These are phyloP conservation scores for Spialia ferax DNA, from an alignment of 2,888 invertebrate genomes.

Conservation along the genomic window DNA sequence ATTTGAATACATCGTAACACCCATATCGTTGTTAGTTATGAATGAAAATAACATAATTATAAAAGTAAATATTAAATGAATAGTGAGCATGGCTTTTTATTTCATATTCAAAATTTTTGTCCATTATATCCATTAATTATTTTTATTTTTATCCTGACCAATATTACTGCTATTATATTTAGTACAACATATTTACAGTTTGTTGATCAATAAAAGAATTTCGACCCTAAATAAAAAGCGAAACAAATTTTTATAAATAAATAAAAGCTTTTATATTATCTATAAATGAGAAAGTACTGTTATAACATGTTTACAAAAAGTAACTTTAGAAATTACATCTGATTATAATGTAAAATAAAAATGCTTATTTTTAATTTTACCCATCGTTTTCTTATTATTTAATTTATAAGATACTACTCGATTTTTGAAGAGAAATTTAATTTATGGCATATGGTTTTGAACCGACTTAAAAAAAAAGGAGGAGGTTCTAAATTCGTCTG, in stretches of 20 bases:
- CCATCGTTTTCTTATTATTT: slow-evolving; percentile 35
- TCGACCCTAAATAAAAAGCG: slow-evolving; percentile 1
- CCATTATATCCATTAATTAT: slow-evolving; percentile 13
- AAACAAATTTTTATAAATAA: slow-evolving; percentile 11
- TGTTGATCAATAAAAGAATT: not conserved
- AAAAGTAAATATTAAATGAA: slow-evolving; percentile 87
- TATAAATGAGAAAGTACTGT: slow-evolving; percentile 11
- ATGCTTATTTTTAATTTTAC: slow-evolving; percentile 40
- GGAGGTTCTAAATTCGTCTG: no score
- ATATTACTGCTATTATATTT: not conserved
- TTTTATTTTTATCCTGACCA: not conserved
- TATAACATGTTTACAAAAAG: slow-evolving; percentile 37
- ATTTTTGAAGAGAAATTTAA: no score
- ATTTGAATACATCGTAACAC: slow-evolving; percentile 86
- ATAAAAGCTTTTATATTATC: no score
- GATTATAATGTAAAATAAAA: slow-evolving; percentile 39
- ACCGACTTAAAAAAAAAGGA: no score
- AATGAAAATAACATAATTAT: slow-evolving; percentile 87
- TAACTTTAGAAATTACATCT: slow-evolving; percentile 39
- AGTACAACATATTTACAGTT: not conserved
- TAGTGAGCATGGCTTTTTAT: slow-evolving; percentile 81
- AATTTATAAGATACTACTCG: no score
- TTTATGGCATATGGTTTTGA: no score
- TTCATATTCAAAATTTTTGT: slow-evolving; percentile 52
- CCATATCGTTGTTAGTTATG: slow-evolving; percentile 87